Evolutionary conservation across 2,888 invertebrate genomes (phyloP).

Genomic region (Pyrocoelia pectoralis): DNA sequence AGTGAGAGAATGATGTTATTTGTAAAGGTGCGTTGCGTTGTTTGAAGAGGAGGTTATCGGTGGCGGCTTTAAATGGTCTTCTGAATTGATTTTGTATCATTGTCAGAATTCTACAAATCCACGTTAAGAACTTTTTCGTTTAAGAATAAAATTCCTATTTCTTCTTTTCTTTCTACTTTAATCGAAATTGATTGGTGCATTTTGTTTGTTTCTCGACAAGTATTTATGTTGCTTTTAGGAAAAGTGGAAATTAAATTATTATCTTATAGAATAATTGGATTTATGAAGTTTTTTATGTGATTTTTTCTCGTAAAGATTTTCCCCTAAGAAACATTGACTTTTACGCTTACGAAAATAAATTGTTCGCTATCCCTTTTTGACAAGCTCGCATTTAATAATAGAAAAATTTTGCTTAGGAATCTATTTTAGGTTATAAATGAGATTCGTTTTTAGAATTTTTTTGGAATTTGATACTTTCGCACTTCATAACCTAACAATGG

Average conservation of each 20-base stretch:
- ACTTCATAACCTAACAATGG: neutral
- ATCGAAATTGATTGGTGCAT: neutral
- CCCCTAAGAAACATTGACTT: neutral
- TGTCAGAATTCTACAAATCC: conserved; percentile 6
- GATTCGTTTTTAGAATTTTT: too few relatives aligned
- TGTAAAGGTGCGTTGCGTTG: neutral
- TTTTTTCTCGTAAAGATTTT: conserved; percentile 1
- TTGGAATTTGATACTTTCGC: neutral
- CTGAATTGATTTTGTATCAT: conserved; percentile 6
- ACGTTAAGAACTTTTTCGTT: neutral
- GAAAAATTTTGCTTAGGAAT: too few relatives aligned
- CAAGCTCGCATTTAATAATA: too few relatives aligned
- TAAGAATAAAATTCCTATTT: neutral
- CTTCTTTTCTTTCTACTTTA: neutral
- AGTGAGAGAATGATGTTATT: neutral
- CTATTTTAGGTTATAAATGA: too few relatives aligned
- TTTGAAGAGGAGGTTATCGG: neutral
- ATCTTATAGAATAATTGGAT: conserved; percentile 1
- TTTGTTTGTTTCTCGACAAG: neutral
- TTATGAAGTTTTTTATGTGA: neutral
- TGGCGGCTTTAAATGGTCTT: neutral
- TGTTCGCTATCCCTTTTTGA: neutral
- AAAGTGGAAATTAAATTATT: conserved; percentile 4
- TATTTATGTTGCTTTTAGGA: conserved; percentile 7
- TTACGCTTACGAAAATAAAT: neutral